A percentile compares a stretch with the other conserved stretches of the same genome.
Conservation (phyloP, 2,797 vertebrate species). For the Alca torda region DNA sequence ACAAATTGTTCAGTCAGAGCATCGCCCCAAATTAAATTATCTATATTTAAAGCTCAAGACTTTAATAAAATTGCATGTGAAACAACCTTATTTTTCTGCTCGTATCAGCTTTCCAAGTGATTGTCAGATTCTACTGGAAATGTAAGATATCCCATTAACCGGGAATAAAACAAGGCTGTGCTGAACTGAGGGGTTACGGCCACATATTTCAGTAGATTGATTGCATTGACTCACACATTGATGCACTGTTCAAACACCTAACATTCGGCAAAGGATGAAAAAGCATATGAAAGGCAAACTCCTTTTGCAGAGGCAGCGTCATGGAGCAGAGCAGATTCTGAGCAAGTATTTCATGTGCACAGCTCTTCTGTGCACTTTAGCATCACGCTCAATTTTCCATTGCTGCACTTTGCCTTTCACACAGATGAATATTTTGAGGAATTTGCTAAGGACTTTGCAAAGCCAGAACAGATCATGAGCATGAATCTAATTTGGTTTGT, state of each 20-base stretch:
- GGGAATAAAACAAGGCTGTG: not conserved
- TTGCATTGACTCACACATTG: not conserved
- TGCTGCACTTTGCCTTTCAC: not conserved
- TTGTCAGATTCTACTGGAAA: not conserved
- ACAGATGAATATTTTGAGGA: slow-evolving; percentile 1
- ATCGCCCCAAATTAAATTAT: not conserved
- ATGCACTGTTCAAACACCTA: not conserved
- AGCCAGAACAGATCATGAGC: not conserved
- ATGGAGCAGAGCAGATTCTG: not conserved
- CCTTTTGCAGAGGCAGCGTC: not conserved
- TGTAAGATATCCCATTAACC: not conserved
- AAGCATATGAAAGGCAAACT: not conserved
- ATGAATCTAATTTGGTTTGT: slow-evolving; percentile 20
- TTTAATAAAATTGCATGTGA: not conserved
- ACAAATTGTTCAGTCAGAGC: not conserved
- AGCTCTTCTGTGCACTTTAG: not conserved
- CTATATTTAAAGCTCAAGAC: not conserved
- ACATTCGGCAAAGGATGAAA: not conserved
- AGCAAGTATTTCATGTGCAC: not conserved
- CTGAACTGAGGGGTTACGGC: not conserved
- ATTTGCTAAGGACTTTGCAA: slow-evolving; percentile 16
- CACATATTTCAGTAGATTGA: not conserved
- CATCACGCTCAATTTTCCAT: not conserved
- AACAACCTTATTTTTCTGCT: not conserved
- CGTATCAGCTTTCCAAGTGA: not conserved